phyloP scores from a whole-genome alignment of 2,888 invertebrate species.

The Athripsodes cinereus region DNA sequence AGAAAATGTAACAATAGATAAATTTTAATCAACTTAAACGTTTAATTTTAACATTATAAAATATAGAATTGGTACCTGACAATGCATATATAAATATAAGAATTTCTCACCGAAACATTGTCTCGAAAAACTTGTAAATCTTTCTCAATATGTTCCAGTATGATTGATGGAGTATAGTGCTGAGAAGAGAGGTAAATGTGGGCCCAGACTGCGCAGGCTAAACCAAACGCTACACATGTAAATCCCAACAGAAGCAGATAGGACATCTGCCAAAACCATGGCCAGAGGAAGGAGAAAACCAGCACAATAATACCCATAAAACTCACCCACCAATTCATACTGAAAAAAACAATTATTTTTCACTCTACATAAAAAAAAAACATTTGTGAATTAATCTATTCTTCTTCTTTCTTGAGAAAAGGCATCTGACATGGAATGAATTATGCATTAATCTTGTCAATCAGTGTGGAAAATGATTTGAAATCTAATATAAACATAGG shows the following conservation, averaged over 20 bases:
- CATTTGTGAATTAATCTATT: too few relatives aligned
- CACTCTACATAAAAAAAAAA: too few relatives aligned
- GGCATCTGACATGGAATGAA: too few relatives aligned
- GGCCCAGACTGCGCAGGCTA: conserved; percentile 46
- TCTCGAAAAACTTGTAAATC: conserved; percentile 56
- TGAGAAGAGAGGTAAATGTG: conserved; percentile 60
- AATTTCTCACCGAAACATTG: conserved; percentile 52
- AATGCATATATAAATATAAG: too few relatives aligned
- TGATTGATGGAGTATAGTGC: conserved; percentile 55
- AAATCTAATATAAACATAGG: too few relatives aligned
- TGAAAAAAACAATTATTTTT: conserved; percentile 18
- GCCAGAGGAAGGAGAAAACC: conserved; percentile 19
- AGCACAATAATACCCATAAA: conserved; percentile 16
- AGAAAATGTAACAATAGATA: conserved; percentile 14
- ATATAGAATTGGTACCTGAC: too few relatives aligned
- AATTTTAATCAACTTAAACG: too few relatives aligned
- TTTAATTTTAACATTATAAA: too few relatives aligned
- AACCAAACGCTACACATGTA: conserved; percentile 16
- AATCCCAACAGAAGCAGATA: conserved; percentile 17
- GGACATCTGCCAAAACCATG: conserved; percentile 23
- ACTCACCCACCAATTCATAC: conserved; percentile 21
- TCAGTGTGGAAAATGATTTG: too few relatives aligned
- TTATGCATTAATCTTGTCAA: too few relatives aligned
- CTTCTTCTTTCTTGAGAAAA: too few relatives aligned
- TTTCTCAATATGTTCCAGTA: conserved; percentile 54